These are phyloP conservation scores for Synergus gifuensis DNA, from an alignment of 2,888 invertebrate species.

Conservation along the genomic window DNA sequence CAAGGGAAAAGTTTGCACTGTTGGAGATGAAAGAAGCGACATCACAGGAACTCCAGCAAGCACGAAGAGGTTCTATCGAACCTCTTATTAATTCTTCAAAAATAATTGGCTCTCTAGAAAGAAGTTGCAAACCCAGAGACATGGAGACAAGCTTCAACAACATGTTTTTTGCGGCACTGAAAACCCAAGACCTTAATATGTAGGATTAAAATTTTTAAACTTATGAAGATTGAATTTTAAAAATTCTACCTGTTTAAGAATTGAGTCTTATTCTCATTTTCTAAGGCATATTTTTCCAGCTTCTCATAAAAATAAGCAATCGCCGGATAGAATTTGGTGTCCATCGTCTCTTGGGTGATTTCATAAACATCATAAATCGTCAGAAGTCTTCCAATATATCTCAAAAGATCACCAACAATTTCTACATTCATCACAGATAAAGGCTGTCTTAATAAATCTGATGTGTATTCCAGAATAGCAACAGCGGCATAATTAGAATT, in stretches of 20 bases:
- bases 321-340: constrained; percentile 68
- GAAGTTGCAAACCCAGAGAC: constrained; percentile 68
- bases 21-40: constrained; percentile 70
- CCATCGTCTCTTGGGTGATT: constrained; percentile 61
- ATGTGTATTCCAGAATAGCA: constrained; percentile 62
- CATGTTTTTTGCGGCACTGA: constrained; percentile 68
- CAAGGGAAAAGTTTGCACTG: constrained; percentile 66
- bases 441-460: constrained; percentile 70
- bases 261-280: constrained; percentile 72
- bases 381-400: constrained; percentile 68
- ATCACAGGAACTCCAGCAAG: constrained; percentile 70
- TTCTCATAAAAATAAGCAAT: constrained; percentile 71
- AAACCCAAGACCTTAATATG: constrained; percentile 43
- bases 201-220: too few relatives aligned
- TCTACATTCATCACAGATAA: constrained; percentile 72
- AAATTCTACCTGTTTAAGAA: constrained; percentile 68
- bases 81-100: constrained; percentile 73
- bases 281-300: constrained; percentile 71
- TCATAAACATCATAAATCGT: constrained; percentile 65
- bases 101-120: constrained; percentile 64
- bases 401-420: constrained; percentile 65
- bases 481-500: constrained; percentile 64
- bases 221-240: too few relatives aligned
- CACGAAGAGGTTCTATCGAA: constrained; percentile 70
- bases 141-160: constrained; percentile 68